These are phyloP conservation scores for Drosophila colorata DNA, from an alignment of 2,888 invertebrate genomes.

Conservation along the genomic window DNA sequence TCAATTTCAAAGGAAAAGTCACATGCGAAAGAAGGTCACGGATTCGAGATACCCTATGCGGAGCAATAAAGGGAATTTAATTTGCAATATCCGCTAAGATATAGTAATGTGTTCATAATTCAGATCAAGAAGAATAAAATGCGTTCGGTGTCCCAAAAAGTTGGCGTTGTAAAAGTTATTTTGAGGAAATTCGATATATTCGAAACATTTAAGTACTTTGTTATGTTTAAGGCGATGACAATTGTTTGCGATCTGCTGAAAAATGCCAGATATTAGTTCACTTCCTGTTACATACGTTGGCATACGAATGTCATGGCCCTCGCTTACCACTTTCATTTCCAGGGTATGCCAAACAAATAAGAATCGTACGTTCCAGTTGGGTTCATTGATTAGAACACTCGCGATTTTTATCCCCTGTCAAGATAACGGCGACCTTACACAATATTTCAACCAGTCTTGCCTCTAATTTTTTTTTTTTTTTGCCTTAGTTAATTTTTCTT, in stretches of 20 bases:
- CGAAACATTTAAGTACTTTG: no score
- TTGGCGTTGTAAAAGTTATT: no score
- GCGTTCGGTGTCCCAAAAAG: no score
- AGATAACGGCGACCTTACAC: conserved; percentile 76
- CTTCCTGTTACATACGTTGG: neutral
- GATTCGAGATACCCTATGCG: conserved; percentile 16
- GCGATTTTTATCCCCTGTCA: conserved; percentile 67
- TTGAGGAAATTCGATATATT: no score
- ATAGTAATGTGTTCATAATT: no score
- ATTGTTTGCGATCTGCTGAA: no score
- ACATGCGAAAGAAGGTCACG: neutral
- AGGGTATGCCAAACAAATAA: neutral
- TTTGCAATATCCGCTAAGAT: no score
- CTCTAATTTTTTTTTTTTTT: conserved; percentile 11
- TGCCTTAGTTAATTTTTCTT: conserved; percentile 13
- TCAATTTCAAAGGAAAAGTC: conserved; percentile 41
- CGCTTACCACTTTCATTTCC: fast-evolving
- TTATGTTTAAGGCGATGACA: no score
- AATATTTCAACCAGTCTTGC: conserved; percentile 50
- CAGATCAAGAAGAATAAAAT: no score
- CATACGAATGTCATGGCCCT: neutral
- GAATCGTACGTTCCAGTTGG: conserved; percentile 2
- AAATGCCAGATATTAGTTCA: no score
- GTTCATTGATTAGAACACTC: conserved; percentile 45
- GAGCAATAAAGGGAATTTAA: no score